Percentiles rank a stretch among this genome's conserved stretches.
Evolutionary conservation across 2,888 invertebrate genomes (phyloP).

Genomic region (Pseudococcus viburni): DNA sequence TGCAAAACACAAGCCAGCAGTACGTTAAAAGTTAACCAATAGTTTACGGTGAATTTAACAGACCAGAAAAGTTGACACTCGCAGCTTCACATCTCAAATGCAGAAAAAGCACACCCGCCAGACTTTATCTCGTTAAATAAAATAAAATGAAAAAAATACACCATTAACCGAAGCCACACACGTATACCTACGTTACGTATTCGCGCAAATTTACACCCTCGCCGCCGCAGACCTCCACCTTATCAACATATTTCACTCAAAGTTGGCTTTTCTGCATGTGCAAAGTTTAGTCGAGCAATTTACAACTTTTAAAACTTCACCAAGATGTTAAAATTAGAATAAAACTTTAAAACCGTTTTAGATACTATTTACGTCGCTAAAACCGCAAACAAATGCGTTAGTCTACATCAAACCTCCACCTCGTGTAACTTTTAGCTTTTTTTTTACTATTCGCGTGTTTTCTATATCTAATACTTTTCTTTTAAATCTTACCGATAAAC

Average conservation of each 20-base stretch:
- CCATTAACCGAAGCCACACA: slow-evolving; percentile 43
- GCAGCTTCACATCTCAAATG: slow-evolving; percentile 24
- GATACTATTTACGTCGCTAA: slow-evolving; percentile 41
- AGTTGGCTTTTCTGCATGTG: slow-evolving; percentile 44
- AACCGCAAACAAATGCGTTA: slow-evolving; percentile 55
- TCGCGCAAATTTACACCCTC: slow-evolving; percentile 45
- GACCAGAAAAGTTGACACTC: slow-evolving; percentile 41
- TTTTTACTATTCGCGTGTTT: not conserved
- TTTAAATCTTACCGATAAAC: slow-evolving; percentile 79
- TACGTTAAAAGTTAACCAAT: slow-evolving; percentile 52
- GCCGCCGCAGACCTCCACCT: not conserved
- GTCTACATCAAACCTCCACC: slow-evolving; percentile 18
- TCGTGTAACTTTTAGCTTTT: not conserved
- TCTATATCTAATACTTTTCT: not conserved
- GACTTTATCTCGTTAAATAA: slow-evolving; percentile 49
- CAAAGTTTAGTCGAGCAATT: slow-evolving; percentile 51
- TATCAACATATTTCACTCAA: slow-evolving; percentile 54
- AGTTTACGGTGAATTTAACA: slow-evolving; percentile 37
- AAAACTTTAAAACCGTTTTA: slow-evolving; percentile 58
- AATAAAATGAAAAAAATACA: slow-evolving; percentile 1
- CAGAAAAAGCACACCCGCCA: slow-evolving; percentile 22
- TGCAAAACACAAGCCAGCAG: slow-evolving; percentile 10
- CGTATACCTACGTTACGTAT: slow-evolving; percentile 1
- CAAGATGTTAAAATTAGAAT: slow-evolving; percentile 57
- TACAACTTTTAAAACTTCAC: slow-evolving; percentile 46